Base-by-base conservation (phyloP, 2,113 vertebrate species). In the Microtus montanus region DNA sequence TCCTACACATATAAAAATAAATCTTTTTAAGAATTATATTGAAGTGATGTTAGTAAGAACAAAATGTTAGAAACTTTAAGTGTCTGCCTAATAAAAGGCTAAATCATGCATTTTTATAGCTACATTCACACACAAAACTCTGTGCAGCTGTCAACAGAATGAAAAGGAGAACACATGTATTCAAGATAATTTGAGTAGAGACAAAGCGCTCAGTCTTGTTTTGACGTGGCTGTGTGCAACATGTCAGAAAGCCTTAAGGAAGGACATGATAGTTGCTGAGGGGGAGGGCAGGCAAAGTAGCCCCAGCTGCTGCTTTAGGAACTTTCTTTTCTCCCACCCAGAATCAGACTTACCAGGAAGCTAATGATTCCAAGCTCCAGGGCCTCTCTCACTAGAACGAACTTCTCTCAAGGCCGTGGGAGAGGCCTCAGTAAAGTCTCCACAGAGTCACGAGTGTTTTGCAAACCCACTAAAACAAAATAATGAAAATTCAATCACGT, bases 301-400 rank as follows among this genome's bases (percentile, higher is more conserved):
- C 52, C 47, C 44, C 22, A 90, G 80, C 41, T 20, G 4, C 44
- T 10, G 74, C 38, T 54, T 61, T 20, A 33, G 58, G 19, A 63
- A 28, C 86, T 84, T 7, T 47, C 35, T 71, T 87, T 86, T 30
- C 13, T 87, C 63, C 33, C 30, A 9, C 13, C 26, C 28, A 68
- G 52, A 92, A 11, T 83, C 61, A 87, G 44, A 86, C 80, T 47
- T 58, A 41, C 41, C 19, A 80, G 13, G 24, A 89, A 87, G 61
- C 4, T 30, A 80, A 94, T 87, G 61, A 77, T 15, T 74, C 89
- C 61, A 73, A 95, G 64, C 94, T 93, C 41, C 30, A 35, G 41
- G 44, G n/a, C 52, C 38, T 83, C 47, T 83, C 82, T 75, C 61
- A 33, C 9, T 17, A 74, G 71, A 79, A 41, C 2, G 9, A 28